phyloP scores from a whole-genome alignment of 2,113 vertebrate genomes.

The Pogona vitticeps region DNA sequence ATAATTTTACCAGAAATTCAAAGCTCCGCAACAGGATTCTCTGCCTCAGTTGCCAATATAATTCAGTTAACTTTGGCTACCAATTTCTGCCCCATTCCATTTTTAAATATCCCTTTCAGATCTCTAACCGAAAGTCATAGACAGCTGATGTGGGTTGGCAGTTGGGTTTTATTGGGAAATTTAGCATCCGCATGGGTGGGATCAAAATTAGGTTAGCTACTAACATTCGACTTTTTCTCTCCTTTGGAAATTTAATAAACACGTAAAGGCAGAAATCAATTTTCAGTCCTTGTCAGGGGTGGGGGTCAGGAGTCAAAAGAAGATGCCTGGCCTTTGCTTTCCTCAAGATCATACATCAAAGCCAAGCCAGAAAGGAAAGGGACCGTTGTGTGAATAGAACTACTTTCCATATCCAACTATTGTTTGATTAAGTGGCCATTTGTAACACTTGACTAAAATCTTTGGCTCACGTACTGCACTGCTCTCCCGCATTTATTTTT shows the following conservation, averaged over 20 bases:
- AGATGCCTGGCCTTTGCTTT: not conserved
- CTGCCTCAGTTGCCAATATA: not conserved
- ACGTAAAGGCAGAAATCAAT: not conserved
- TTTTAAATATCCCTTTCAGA: too few species aligned
- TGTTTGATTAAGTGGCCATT: conserved; percentile 31
- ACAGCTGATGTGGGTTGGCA: not conserved
- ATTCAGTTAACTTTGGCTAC: not conserved
- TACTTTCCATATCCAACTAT: conserved; percentile 5
- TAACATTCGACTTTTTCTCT: not conserved
- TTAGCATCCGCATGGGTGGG: not conserved
- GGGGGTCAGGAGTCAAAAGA: not conserved
- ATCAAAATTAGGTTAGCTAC: not conserved
- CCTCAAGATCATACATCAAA: not conserved
- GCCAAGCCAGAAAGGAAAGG: not conserved
- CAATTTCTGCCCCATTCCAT: too few species aligned
- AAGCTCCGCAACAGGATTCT: not conserved
- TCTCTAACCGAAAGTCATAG: too few species aligned
- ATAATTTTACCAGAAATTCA: not conserved
- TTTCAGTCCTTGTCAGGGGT: not conserved
- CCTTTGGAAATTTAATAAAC: not conserved
- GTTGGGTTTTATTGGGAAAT: not conserved
- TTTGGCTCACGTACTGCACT: not conserved
- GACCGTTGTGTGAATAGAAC: not conserved
- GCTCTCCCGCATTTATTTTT: conserved; percentile 16
- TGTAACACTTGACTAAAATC: conserved; percentile 30